Evolutionary conservation across 2,113 vertebrate species (phyloP).

Genomic region (human): GRCh38 chr4:77132001-77132500

Average conservation of each 20-base stretch:
- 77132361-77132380: neutral
- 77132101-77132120: neutral
- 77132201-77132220: neutral
- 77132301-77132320: neutral
- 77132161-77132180: neutral
- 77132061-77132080: neutral
- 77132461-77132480: neutral
- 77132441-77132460: neutral
- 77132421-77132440: neutral
- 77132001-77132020: neutral
- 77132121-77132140: neutral
- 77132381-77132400: conserved; percentile 14
- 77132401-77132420: neutral
- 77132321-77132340: neutral
- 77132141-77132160: neutral
- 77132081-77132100: neutral
- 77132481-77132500: neutral
- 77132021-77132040: neutral
- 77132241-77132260: neutral
- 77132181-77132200: neutral
- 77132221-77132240: neutral
- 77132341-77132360: neutral
- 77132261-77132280: neutral
- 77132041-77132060: neutral
- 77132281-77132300: conserved; percentile 19